Base-by-base conservation (phyloP, 2,797 vertebrate species). In the Siniperca undulata region DNA sequence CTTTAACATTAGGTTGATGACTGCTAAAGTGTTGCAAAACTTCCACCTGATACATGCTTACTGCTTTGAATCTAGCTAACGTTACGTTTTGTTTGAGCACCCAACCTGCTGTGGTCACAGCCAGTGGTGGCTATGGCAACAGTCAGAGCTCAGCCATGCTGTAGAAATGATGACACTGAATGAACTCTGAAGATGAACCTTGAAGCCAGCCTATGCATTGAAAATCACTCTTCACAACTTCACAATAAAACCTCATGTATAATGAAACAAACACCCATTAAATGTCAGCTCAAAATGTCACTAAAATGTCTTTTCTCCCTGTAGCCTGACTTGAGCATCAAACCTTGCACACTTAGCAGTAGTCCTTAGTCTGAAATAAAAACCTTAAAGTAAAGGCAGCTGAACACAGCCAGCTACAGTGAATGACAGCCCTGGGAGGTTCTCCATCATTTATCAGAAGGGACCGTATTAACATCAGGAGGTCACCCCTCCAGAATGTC, bases 281-380 rank as follows among this genome's bases (percentile, higher is more conserved):
- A 86, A 88, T 82, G 85, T 70, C 87, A 88, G 30, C 67, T 72
- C 24, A 46, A 87, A 88, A 89, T 84, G 69, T 76, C 83, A 81
- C 4, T 36, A 24, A 85, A 89, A 83, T 77, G 75, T 61, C 70
- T 70, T 67, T 68, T 55, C 56, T 34, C 5, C 24, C 7, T 0
- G 5, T 24, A 58, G 19, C 30, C 40, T 53, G 10, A 61, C 27
- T 38, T 36, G 24, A 68, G 6, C 27, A 3, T 67, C 62, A 59
- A 46, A 42, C 22, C 7, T 13, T 59, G 22, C 30, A 14, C 30
- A 3, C 22, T 70, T 16, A 42, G 40, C 60, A 56, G 20, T 34
- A 17, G 9, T 70, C n/a, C n/a, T 53, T 7, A 27, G 22, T 62
- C 19, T 11, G n/a, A 30, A 53, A 50, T n/a, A 50, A 75, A 65